These are phyloP conservation scores for Rhinophrynus dorsalis DNA, from an alignment of 2,797 vertebrate genomes.

Conservation along the genomic window DNA sequence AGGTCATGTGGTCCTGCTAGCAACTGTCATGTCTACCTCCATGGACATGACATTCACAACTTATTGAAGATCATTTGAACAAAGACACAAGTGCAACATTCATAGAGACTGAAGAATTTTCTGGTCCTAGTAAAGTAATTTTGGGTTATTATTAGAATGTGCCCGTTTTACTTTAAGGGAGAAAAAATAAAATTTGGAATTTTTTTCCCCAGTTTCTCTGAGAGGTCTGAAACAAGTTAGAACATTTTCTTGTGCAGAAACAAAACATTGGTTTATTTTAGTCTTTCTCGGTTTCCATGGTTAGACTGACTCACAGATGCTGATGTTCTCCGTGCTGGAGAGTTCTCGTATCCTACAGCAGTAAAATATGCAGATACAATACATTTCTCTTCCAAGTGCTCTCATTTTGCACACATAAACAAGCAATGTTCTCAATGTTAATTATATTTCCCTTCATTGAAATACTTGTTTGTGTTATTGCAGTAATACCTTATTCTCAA, in stretches of 20 bases:
- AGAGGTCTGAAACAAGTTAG: constrained; percentile 5
- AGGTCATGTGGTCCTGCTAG: too few relatives aligned
- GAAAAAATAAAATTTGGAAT: neutral
- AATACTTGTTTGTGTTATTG: neutral
- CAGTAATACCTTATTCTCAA: neutral
- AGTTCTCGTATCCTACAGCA: neutral
- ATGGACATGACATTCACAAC: too few relatives aligned
- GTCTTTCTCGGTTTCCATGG: constrained; percentile 27
- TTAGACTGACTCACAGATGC: constrained; percentile 28
- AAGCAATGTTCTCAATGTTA: neutral
- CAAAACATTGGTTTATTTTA: constrained; percentile 24
- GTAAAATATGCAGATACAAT: constrained; percentile 14
- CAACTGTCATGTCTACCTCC: too few relatives aligned
- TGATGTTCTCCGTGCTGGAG: neutral
- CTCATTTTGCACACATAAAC: neutral
- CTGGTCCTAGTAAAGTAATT: neutral
- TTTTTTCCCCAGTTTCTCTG: neutral
- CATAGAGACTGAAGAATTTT: too few relatives aligned
- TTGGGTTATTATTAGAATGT: neutral
- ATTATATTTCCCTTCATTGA: constrained; percentile 13
- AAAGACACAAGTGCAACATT: neutral
- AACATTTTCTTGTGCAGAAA: neutral
- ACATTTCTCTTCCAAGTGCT: neutral
- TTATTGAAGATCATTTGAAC: too few relatives aligned
- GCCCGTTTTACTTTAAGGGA: neutral